Percentiles rank a stretch among this genome's conserved stretches.
Conservation (phyloP, 1,140 invertebrate genomes). For the Carcinoscorpius rotundicauda region DNA sequence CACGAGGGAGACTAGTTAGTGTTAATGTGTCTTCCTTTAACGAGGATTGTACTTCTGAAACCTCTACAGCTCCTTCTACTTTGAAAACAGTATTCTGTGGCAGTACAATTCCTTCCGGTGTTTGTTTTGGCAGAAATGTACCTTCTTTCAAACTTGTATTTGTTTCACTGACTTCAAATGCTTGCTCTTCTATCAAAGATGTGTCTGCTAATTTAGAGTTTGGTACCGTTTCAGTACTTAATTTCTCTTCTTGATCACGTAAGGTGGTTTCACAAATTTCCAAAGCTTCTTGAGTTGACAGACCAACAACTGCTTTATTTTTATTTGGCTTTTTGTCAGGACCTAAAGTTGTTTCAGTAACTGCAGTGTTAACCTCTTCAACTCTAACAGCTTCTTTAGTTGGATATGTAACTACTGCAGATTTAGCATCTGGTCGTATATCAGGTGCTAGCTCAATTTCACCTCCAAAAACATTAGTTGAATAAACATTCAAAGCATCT, state of each 20-base stretch:
- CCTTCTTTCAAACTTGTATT: neutral
- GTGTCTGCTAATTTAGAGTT: neutral
- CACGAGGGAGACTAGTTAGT: slow-evolving; percentile 5
- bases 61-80: neutral
- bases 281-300: slow-evolving; percentile 9
- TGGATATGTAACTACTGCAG: slow-evolving; percentile 5
- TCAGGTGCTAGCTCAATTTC: slow-evolving; percentile 10
- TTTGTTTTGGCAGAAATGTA: neutral
- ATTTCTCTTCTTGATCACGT: slow-evolving; percentile 6
- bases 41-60: slow-evolving; percentile 8
- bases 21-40: slow-evolving; percentile 16
- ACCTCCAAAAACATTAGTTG: too few relatives aligned
- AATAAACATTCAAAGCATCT: too few relatives aligned
- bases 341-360: slow-evolving; percentile 10
- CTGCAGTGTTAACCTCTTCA: neutral
- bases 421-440: neutral
- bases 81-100: neutral
- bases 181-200: slow-evolving; percentile 6
- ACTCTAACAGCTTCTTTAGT: slow-evolving; percentile 3
- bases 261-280: slow-evolving; percentile 13
- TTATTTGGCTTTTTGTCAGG: slow-evolving; percentile 3
- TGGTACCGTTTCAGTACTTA: slow-evolving; percentile 1
- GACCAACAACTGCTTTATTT: slow-evolving; percentile 5
- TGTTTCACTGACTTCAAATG: slow-evolving; percentile 7
- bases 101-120: neutral